Conservation (phyloP, 2,797 vertebrate genomes). For the Threskiornis aethiopicus region DNA sequence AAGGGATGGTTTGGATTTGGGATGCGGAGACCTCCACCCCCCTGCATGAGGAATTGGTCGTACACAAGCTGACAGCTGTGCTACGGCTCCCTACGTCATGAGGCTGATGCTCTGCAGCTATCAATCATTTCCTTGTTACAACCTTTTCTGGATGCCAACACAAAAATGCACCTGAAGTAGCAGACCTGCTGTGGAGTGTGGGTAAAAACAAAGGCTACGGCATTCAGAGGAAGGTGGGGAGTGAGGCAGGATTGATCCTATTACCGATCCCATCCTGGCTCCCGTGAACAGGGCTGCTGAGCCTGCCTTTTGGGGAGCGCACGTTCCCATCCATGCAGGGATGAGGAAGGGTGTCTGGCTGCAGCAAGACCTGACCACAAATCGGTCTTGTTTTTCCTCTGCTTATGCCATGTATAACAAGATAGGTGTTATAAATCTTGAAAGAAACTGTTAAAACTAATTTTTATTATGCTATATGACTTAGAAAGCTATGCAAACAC, state of each 20-base stretch:
- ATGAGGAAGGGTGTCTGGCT: background rate
- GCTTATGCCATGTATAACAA: fast-evolving
- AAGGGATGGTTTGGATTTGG: background rate
- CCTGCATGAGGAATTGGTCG: background rate
- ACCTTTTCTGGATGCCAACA: background rate
- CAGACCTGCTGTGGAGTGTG: background rate
- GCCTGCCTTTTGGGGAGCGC: fast-evolving
- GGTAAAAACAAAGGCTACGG: background rate
- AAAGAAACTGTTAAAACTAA: background rate
- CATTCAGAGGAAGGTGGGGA: background rate
- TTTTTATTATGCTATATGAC: background rate
- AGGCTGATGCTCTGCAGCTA: background rate
- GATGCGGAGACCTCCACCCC: background rate
- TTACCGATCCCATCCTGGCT: background rate
- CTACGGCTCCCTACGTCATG: background rate
- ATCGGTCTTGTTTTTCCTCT: fast-evolving
- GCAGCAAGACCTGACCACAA: background rate
- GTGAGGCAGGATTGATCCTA: background rate
- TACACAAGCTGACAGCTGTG: background rate
- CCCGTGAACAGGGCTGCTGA: fast-evolving
- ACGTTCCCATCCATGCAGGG: fast-evolving
- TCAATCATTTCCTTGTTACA: background rate
- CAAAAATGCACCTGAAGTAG: background rate
- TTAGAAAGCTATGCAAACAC: background rate
- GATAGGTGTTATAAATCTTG: background rate